Evolutionary conservation across 2,888 invertebrate species (phyloP).

Genomic region (Mythimna lalbum): DNA sequence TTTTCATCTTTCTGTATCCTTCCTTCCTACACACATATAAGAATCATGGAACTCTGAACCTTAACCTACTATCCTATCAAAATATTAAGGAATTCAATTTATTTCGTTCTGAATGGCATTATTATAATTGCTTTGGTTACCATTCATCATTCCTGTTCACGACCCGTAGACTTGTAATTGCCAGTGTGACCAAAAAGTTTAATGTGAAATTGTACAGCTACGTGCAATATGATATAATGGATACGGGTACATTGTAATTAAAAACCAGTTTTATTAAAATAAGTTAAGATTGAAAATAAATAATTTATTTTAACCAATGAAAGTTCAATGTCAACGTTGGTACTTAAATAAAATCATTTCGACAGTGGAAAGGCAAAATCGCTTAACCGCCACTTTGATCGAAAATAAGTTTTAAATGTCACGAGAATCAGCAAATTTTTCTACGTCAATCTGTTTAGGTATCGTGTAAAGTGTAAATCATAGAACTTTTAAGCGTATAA

Average conservation of each 20-base stretch:
- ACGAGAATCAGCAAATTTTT: too few species aligned
- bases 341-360: too few species aligned
- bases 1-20: slow-evolving; percentile 33
- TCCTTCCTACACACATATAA: background rate
- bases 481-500: background rate
- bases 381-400: background rate
- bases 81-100: background rate
- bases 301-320: too few species aligned
- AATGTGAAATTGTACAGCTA: background rate
- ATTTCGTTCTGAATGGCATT: background rate
- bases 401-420: background rate
- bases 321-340: too few species aligned
- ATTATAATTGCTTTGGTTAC: background rate
- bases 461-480: too few species aligned
- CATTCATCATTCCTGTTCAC: background rate
- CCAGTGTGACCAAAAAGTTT: background rate
- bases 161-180: background rate
- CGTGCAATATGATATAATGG: too few species aligned
- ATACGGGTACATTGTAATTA: too few species aligned
- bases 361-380: background rate
- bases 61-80: background rate
- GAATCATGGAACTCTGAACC: background rate
- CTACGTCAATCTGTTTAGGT: too few species aligned
- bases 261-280: too few species aligned
- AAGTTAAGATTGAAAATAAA: too few species aligned